These are phyloP conservation scores for Apostichopus californicus DNA, from an alignment of 35 echinoderm and acorn worm genomes.

Conservation along the genomic window DNA sequence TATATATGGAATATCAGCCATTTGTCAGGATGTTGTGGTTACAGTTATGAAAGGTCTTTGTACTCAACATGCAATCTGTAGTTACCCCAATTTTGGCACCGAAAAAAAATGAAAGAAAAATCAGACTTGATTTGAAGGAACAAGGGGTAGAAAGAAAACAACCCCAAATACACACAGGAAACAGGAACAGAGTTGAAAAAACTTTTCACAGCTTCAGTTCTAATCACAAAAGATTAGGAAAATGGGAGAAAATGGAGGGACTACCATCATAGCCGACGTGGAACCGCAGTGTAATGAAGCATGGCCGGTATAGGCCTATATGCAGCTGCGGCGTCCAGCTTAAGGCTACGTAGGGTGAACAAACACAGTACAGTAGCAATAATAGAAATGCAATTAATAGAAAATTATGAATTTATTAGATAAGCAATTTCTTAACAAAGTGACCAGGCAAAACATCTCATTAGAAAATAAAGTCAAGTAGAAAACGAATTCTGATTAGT, in stretches of 20 bases:
- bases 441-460: too few species aligned
- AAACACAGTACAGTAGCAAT: constrained; percentile 49
- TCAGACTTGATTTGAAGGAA: background rate
- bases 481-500: too few species aligned
- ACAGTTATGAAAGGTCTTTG: background rate
- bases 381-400: background rate
- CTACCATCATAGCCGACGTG: constrained; percentile 17
- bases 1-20: background rate
- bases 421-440: too few species aligned
- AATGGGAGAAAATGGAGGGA: background rate
- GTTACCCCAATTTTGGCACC: background rate
- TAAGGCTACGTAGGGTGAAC: constrained; percentile 33
- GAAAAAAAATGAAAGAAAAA: background rate
- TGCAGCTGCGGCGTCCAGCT: constrained; percentile 9
- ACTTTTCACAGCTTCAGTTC: background rate
- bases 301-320: constrained; percentile 11
- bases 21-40: constrained; percentile 35
- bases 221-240: constrained; percentile 22
- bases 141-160: background rate
- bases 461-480: too few species aligned
- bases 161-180: background rate
- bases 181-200: constrained; percentile 15
- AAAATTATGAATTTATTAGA: constrained; percentile 4
- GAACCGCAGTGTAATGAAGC: constrained; percentile 37
- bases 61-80: background rate